Conservation (phyloP, 2,888 invertebrate species). For the Dryomyza anilis region DNA sequence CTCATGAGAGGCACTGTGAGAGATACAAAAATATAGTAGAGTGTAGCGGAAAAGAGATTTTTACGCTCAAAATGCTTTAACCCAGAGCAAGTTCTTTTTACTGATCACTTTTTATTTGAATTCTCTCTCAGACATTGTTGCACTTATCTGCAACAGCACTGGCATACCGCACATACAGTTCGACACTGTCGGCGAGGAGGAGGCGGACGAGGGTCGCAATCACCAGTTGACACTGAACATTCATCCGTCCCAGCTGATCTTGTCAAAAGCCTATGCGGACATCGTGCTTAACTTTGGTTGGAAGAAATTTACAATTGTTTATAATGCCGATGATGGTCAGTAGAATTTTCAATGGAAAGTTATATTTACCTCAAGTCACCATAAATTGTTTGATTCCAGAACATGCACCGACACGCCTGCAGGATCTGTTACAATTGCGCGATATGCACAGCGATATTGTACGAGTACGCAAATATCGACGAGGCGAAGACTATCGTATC, state of each 20-base stretch:
- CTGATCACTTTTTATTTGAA: background rate
- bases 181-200: slow-evolving; percentile 64
- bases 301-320: slow-evolving; percentile 80
- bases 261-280: slow-evolving; percentile 75
- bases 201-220: slow-evolving; percentile 52
- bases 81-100: background rate
- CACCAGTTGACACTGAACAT: slow-evolving; percentile 71
- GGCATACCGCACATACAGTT: slow-evolving; percentile 70
- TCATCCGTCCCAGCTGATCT: slow-evolving; percentile 70
- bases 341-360: background rate
- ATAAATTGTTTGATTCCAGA: slow-evolving; percentile 31
- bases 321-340: slow-evolving; percentile 79
- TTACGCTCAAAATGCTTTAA: background rate
- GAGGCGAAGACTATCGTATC: slow-evolving; percentile 48
- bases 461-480: slow-evolving; percentile 70
- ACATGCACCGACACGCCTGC: slow-evolving; percentile 72
- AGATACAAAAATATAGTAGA: background rate
- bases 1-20: background rate
- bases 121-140: slow-evolving; percentile 50
- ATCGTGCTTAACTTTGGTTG: slow-evolving; percentile 75
- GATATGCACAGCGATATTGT: slow-evolving; percentile 71
- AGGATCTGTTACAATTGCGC: slow-evolving; percentile 78
- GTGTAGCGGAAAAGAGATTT: no score
- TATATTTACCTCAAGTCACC: background rate
- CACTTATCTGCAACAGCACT: slow-evolving; percentile 68